A percentile compares a stretch with the other conserved stretches of the same genome.
Evolutionary conservation across 2,797 vertebrate genomes (phyloP).

Genomic region (Spheniscus humboldti): DNA sequence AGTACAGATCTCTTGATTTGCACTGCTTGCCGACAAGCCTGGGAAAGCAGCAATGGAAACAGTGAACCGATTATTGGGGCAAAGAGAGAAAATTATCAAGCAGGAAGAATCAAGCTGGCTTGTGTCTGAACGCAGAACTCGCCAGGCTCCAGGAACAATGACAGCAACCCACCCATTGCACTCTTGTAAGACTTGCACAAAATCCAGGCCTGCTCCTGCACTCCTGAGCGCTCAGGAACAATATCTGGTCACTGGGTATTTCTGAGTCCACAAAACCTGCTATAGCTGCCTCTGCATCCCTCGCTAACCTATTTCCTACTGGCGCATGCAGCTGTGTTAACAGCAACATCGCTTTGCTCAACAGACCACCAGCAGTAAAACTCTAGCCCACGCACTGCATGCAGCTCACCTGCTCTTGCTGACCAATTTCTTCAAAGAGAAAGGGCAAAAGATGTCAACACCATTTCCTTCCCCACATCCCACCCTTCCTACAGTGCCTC

Average conservation of each 20-base stretch:
- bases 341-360: not conserved
- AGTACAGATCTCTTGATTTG: constrained; percentile 31
- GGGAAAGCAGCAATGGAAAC: not conserved
- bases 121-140: not conserved
- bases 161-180: not conserved
- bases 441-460: not conserved
- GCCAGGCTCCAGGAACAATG: not conserved
- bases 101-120: not conserved
- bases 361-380: not conserved
- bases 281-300: not conserved
- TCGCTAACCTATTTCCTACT: not conserved
- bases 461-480: not conserved
- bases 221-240: not conserved
- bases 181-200: not conserved
- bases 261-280: not conserved
- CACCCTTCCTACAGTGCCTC: not conserved
- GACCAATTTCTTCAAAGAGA: not conserved
- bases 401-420: not conserved
- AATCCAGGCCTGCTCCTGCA: not conserved
- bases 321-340: not conserved
- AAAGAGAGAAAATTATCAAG: not conserved
- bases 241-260: not conserved
- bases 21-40: not conserved
- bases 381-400: not conserved
- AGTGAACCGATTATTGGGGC: not conserved